A percentile compares a stretch with the other conserved stretches of the same genome.
Evolutionary conservation across 2,888 invertebrate species (phyloP).

Genomic region (Pseudococcus viburni): DNA sequence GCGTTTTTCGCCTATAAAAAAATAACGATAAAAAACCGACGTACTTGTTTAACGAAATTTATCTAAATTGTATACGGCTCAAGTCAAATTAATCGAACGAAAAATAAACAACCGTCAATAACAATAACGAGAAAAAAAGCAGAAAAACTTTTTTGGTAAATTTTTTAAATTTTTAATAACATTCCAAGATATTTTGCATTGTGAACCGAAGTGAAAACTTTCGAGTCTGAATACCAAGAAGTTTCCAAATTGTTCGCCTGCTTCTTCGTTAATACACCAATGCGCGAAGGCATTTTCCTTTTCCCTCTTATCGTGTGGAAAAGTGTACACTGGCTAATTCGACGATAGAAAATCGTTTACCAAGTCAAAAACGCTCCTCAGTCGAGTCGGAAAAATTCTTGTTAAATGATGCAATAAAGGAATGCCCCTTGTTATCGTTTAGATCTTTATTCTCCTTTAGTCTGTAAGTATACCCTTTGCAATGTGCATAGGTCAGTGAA

Average conservation of each 20-base stretch:
- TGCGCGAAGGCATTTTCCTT: slow-evolving; percentile 2
- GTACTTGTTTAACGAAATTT: slow-evolving; percentile 46
- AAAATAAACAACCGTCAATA: slow-evolving; percentile 26
- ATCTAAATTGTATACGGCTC: slow-evolving; percentile 6
- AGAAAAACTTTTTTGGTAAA: slow-evolving; percentile 6
- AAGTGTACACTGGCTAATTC: slow-evolving; percentile 22
- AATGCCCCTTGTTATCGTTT: slow-evolving; percentile 22
- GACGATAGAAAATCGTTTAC: slow-evolving; percentile 18
- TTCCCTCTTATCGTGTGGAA: not conserved
- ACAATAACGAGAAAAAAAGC: not conserved
- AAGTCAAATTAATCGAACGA: not conserved
- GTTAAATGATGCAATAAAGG: slow-evolving; percentile 31
- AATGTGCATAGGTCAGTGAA: not conserved
- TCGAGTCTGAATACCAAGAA: slow-evolving; percentile 21
- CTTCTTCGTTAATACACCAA: slow-evolving; percentile 15
- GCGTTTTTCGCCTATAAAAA: not conserved
- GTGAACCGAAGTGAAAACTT: slow-evolving; percentile 29
- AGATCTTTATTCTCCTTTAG: not conserved
- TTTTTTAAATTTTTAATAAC: slow-evolving; percentile 39
- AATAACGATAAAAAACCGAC: not conserved
- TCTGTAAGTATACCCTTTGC: not conserved
- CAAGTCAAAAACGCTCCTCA: not conserved
- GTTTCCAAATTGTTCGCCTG: slow-evolving; percentile 29
- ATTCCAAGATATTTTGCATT: slow-evolving; percentile 31
- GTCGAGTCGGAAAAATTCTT: not conserved